Percentiles rank a stretch among this genome's conserved stretches.
These are phyloP conservation scores for Merops nubicus DNA, from an alignment of 2,113 vertebrate species.

Conservation along the genomic window DNA sequence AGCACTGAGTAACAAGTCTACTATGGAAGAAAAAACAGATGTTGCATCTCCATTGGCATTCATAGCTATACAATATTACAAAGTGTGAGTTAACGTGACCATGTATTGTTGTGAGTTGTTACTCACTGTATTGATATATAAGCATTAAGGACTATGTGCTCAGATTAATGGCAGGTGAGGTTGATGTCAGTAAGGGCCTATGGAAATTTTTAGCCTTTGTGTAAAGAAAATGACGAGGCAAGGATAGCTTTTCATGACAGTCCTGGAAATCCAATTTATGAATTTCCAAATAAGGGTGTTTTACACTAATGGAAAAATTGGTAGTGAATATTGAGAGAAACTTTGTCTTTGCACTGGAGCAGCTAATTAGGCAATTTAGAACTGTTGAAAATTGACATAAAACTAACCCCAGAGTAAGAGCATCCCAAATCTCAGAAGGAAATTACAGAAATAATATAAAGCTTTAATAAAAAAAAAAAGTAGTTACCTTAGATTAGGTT, in stretches of 20 bases:
- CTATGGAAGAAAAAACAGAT: background rate
- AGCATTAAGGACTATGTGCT: background rate
- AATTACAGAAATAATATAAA: background rate
- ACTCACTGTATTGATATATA: background rate
- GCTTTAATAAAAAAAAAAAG: too few relatives aligned
- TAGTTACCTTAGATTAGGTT: background rate
- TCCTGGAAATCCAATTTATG: background rate
- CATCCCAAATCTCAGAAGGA: background rate
- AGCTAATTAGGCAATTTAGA: conserved; percentile 25
- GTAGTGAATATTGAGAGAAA: background rate
- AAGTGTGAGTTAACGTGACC: background rate
- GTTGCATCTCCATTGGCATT: background rate
- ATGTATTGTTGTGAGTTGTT: background rate
- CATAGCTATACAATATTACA: background rate
- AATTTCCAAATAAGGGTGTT: background rate
- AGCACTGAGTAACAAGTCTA: background rate
- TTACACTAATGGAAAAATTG: background rate
- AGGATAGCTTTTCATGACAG: background rate
- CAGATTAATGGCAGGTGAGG: background rate
- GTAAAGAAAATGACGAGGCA: background rate
- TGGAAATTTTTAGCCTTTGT: background rate
- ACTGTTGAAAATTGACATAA: background rate
- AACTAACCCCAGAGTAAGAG: background rate
- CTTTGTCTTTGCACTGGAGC: background rate
- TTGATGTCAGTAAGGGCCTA: background rate